phyloP scores from a whole-genome alignment of 2,113 vertebrate genomes.

The Steatornis caripensis region DNA sequence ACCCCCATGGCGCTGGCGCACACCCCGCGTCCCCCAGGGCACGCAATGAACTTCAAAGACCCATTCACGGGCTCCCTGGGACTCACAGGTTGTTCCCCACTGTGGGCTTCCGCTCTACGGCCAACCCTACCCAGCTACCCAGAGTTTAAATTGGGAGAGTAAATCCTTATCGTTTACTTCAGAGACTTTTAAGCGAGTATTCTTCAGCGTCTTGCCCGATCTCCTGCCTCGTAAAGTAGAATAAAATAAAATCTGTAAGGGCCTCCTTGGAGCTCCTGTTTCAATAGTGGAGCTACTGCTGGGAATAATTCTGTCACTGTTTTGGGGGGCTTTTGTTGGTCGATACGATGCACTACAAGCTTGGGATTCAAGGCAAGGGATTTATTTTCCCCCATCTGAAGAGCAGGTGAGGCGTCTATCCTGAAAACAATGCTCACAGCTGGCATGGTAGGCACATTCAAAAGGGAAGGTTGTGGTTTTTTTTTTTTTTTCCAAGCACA shows the following conservation, averaged over 20 bases:
- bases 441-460: not conserved
- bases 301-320: not conserved
- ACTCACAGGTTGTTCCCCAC: not conserved
- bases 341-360: not conserved
- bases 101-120: not conserved
- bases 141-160: not conserved
- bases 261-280: not conserved
- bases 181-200: not conserved
- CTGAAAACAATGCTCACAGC: not conserved
- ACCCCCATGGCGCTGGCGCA: accelerated
- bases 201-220: not conserved
- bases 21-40: accelerated
- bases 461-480: not conserved
- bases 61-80: not conserved
- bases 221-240: not conserved
- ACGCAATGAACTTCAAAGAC: too few relatives aligned
- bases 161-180: not conserved
- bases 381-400: not conserved
- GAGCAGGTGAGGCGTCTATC: not conserved
- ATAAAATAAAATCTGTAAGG: not conserved
- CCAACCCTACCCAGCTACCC: not conserved
- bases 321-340: not conserved
- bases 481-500: not conserved
- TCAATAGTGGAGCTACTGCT: not conserved
- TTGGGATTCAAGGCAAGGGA: not conserved